Conservation (phyloP, 2,113 vertebrate genomes). For the Cervus canadensis region DNA sequence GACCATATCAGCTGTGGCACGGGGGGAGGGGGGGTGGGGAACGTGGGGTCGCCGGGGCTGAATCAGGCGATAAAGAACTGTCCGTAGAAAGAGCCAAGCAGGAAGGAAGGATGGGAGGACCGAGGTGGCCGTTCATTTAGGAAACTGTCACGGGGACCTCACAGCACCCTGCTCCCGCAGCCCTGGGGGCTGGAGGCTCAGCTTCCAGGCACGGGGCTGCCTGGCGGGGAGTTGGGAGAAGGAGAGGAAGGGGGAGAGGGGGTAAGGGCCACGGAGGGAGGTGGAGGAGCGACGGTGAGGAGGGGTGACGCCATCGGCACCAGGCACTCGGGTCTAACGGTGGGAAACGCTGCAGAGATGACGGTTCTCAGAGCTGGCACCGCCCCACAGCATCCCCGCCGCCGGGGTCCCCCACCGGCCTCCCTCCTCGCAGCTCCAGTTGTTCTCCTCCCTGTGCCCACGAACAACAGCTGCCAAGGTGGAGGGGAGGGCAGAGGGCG, state of each 20-base stretch:
- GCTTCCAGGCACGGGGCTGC: neutral
- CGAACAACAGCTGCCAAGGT: neutral
- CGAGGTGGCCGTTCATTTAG: slow-evolving; percentile 78
- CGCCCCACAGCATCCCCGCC: fast-evolving
- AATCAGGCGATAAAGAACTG: slow-evolving; percentile 81
- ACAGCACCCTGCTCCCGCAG: neutral
- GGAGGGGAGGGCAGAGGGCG: fast-evolving
- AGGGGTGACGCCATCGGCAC: neutral
- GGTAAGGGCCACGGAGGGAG: fast-evolving
- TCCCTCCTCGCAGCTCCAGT: neutral
- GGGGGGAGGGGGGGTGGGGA: neutral
- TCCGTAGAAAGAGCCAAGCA: slow-evolving; percentile 78
- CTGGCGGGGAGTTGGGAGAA: fast-evolving
- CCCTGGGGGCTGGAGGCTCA: neutral
- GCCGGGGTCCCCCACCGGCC: neutral
- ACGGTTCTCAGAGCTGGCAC: neutral
- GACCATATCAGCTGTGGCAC: slow-evolving; percentile 77
- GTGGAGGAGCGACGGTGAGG: neutral
- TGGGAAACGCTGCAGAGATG: neutral
- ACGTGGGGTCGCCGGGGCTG: slow-evolving; percentile 71
- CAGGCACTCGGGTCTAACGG: neutral
- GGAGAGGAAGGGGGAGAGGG: neutral
- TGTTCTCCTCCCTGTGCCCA: neutral
- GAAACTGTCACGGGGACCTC: slow-evolving; percentile 59
- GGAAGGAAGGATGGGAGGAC: slow-evolving; percentile 86